Evolutionary conservation across 2,888 invertebrate genomes (phyloP).

Genomic region (Brassicogethes aeneus): DNA sequence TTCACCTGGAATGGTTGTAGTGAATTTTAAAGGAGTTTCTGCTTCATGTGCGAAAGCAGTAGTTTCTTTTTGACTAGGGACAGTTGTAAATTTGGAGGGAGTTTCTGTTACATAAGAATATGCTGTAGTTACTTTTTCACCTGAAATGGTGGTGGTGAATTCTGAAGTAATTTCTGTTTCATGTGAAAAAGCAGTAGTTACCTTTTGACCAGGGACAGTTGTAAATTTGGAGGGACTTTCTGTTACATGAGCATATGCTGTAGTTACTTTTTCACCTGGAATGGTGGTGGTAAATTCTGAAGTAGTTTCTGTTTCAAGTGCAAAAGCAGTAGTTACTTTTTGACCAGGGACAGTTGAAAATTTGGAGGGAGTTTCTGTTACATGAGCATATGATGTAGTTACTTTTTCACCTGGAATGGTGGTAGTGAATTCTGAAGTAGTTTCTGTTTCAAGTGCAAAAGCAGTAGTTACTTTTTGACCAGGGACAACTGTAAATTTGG

Average conservation of each 20-base stretch:
- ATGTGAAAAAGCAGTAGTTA: background rate
- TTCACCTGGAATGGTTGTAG: background rate
- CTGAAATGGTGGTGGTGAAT: too few relatives aligned
- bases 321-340: background rate
- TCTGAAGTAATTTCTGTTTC: background rate
- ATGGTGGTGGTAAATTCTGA: slow-evolving; percentile 1
- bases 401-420: background rate
- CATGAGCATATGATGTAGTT: slow-evolving; percentile 4
- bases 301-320: slow-evolving; percentile 3
- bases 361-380: slow-evolving; percentile 10
- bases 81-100: background rate
- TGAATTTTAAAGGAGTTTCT: background rate
- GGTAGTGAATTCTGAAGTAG: background rate
- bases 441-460: slow-evolving; percentile 5
- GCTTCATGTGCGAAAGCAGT: background rate
- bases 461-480: slow-evolving; percentile 6
- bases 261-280: background rate
- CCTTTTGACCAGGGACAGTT: background rate
- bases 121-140: too few relatives aligned
- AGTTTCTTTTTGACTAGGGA: background rate
- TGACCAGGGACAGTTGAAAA: too few relatives aligned
- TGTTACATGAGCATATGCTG: slow-evolving; percentile 1
- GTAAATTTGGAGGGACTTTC: background rate
- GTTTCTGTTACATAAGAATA: slow-evolving; percentile 5
- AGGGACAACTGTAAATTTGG: background rate